A percentile compares a stretch with the other conserved stretches of the same genome.
phyloP scores from a whole-genome alignment of 2,797 vertebrate genomes.

The Halcyon badia region DNA sequence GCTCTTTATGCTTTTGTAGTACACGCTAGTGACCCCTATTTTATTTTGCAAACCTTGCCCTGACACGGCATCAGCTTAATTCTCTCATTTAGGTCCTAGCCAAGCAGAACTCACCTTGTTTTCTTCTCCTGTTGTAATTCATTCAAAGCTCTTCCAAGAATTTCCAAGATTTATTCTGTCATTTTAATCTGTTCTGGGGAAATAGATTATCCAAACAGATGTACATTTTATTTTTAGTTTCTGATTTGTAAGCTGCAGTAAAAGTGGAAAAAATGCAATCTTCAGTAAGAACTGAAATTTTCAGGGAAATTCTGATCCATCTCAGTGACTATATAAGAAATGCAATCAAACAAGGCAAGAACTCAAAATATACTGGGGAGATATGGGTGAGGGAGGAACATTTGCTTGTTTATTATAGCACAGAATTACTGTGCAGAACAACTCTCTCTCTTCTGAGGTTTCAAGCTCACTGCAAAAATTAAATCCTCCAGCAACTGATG shows the following conservation, averaged over 20 bases:
- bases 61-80: slow-evolving; percentile 21
- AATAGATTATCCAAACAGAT: slow-evolving; percentile 57
- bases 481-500: slow-evolving; percentile 27
- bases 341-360: slow-evolving; percentile 55
- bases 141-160: slow-evolving; percentile 45
- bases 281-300: slow-evolving; percentile 50
- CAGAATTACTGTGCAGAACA: slow-evolving; percentile 26
- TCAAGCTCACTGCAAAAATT: slow-evolving; percentile 29
- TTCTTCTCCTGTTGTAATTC: slow-evolving; percentile 43
- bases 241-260: slow-evolving; percentile 50
- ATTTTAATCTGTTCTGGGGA: slow-evolving; percentile 42
- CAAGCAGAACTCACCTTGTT: slow-evolving; percentile 55
- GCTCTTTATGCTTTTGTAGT: neutral
- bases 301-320: slow-evolving; percentile 58
- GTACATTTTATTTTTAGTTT: slow-evolving; percentile 41
- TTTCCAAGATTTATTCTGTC: slow-evolving; percentile 48
- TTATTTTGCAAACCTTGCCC: neutral
- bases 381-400: slow-evolving; percentile 3
- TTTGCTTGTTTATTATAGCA: slow-evolving; percentile 63
- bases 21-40: neutral
- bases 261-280: slow-evolving; percentile 27
- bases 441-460: slow-evolving; percentile 47
- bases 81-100: neutral
- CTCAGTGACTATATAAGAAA: slow-evolving; percentile 18
- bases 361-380: slow-evolving; percentile 14